These are phyloP conservation scores for Strix aluco DNA, from an alignment of 2,113 vertebrate species.

Conservation along the genomic window DNA sequence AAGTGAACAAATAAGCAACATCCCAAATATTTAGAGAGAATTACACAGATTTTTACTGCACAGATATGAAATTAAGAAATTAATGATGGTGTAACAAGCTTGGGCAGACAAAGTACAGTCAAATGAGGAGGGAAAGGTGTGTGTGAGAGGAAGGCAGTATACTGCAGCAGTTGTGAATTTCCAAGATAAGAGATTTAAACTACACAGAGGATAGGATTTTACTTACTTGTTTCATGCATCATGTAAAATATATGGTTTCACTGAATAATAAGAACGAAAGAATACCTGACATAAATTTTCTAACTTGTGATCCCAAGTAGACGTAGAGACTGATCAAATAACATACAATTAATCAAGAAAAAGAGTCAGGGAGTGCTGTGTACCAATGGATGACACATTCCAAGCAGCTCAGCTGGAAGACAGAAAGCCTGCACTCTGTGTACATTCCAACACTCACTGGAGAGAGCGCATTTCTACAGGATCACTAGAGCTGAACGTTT, in stretches of 20 bases:
- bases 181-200: neutral
- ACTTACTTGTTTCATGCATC: neutral
- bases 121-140: neutral
- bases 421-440: neutral
- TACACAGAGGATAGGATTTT: neutral
- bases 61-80: constrained; percentile 12
- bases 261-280: neutral
- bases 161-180: neutral
- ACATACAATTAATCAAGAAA: neutral
- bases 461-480: neutral
- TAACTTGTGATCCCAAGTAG: neutral
- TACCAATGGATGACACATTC: neutral
- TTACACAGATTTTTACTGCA: neutral
- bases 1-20: neutral
- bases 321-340: neutral
- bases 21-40: neutral
- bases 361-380: neutral
- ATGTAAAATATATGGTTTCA: neutral
- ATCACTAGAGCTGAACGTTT: neutral
- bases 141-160: neutral
- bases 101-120: neutral
- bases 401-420: neutral
- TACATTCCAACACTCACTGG: neutral
- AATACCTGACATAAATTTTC: neutral
- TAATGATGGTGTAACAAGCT: neutral